Base-by-base conservation (phyloP, 2,888 invertebrate genomes). In the Drosophila nigritarsus region DNA sequence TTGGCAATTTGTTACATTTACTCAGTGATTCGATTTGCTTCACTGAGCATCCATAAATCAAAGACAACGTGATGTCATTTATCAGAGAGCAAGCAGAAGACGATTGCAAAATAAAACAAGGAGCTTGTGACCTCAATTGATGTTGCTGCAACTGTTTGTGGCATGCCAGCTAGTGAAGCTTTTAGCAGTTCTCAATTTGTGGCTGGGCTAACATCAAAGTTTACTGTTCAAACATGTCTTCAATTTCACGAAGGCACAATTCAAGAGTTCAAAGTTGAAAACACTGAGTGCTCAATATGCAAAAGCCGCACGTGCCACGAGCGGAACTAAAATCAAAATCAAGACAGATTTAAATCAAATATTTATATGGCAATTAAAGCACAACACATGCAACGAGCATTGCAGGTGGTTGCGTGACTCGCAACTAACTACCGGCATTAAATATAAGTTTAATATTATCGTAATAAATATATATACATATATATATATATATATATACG, bases 11-110 rank as follows among this genome's bases (percentile, higher is more conserved):
- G 65, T 70, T 30, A 40, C 54, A 69, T 64, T 62, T 68, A 38
- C 56, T 75, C 55, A 65, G n/a, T 27, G 50, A 60, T 75, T 54
- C 59, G 63, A 50, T 65, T 71, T 55, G 70, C 61, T 71, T 66
- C 54, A 73, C 73, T 81, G 62, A 48, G 42, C 51, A 27, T n/a
- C 61, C 67, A 89, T 83, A 83, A 89, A 85, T 89, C 86, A 87
- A 72, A 73, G 72, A 30, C 69, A 51, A 54, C 59, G 71, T 89
- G 72, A 77, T 74, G 83, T 73, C 82, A 87, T 65, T 72, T 72
- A 50, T 29, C 4, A 32, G 56, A 64, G 48, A 50, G 30, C 58
- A 59, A 67, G 38, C 45, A 30, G 15, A 53, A 42, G 11, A 27
- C 15, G 15, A 11, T n/a, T 51, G 20, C 50, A 54, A 63, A 62